Evolutionary conservation across 2,797 vertebrate genomes (phyloP), one percentile per base, ranked within the genome.

Genomic region (Halcyon smyrnensis): DNA sequence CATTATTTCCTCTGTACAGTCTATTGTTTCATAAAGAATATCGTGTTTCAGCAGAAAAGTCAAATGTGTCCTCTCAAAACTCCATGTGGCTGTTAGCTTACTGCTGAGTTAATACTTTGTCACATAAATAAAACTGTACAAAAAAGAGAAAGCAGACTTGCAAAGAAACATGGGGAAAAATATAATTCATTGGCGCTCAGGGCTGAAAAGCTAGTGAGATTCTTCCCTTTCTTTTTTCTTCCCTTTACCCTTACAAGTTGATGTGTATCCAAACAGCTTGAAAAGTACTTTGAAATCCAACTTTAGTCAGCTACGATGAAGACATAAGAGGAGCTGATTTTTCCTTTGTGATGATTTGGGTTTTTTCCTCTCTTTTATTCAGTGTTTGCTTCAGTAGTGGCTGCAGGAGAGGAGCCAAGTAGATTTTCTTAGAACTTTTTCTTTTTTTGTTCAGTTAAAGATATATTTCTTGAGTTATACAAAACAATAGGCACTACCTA

Each of bases 181-280:
- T 93, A 92, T 77, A 95, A 94, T 92, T 92, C 96, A 92, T 50
- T 92, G 67, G 86, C 0, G 57, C 95, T 95, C 75, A 85, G 71
- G 95, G 95, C 94, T 97, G 96, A 95, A 95, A 95, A 94, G 78
- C 84, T 62, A 24, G 81, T 45, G 88, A 94, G 90, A 63, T 94
- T 92, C 89, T 92, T 94, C 83, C 77, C 77, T 71, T 90, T 79
- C 95, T 92, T 96, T 97, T 92, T 97, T 91, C 85, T 94, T 95
- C 84, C 68, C 69, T 94, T 95, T 96, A 90, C 84, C 90, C 93
- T 97, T 96, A 97, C 93, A 95, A 95, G 96, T 41, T 87, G 93
- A 92, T 95, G 91, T 96, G 93, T 95, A 96, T 90, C 96, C 95
- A 97, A 97, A 97, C 96, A 97, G 95, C 94, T 96, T 97, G 96